phyloP scores from a whole-genome alignment of 2,888 invertebrate species.

The Sclerodermus sp. region DNA sequence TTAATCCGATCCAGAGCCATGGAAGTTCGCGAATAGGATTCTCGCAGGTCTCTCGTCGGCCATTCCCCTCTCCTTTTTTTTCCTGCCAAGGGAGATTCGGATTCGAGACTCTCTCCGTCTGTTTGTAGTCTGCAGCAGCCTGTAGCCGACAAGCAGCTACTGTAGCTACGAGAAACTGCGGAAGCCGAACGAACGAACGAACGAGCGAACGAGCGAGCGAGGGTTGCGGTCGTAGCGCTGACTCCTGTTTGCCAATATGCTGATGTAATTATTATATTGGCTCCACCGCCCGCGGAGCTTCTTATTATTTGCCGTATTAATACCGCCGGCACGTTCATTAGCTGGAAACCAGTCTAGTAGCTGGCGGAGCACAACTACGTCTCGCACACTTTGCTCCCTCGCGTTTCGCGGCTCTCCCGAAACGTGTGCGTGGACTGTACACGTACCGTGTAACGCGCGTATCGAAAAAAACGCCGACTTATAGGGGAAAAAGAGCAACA shows the following conservation, averaged over 20 bases:
- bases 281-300: slow-evolving; percentile 27
- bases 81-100: slow-evolving; percentile 8
- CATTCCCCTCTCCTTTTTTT: background rate
- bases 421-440: no score
- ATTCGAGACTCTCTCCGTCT: slow-evolving; percentile 10
- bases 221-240: slow-evolving; percentile 33
- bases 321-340: slow-evolving; percentile 37
- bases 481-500: no score
- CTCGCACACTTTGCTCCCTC: no score
- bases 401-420: no score
- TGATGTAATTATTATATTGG: slow-evolving; percentile 59
- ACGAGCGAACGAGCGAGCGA: no score
- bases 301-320: slow-evolving; percentile 44
- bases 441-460: no score
- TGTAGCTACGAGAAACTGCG: no score
- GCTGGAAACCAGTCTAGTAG: slow-evolving; percentile 24
- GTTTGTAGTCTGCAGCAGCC: slow-evolving; percentile 34
- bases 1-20: slow-evolving; percentile 12
- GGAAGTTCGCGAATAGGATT: no score
- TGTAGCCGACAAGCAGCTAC: slow-evolving; percentile 11
- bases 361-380: no score
- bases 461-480: no score
- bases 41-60: background rate
- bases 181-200: no score
- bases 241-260: slow-evolving; percentile 57